These are phyloP conservation scores for Rotaria macrura DNA, from an alignment of 2,888 invertebrate species.

Conservation along the genomic window DNA sequence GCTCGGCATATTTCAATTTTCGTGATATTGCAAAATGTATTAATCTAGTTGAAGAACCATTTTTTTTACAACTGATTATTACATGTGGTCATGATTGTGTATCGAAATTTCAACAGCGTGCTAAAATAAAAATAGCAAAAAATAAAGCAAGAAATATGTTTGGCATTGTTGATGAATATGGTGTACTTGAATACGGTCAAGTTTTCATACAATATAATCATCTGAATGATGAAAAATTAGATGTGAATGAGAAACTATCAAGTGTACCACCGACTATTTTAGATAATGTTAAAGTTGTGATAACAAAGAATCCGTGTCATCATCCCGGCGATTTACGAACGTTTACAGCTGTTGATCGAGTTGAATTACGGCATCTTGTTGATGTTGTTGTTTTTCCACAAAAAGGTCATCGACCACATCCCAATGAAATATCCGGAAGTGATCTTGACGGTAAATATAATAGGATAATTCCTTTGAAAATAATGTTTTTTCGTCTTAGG, in stretches of 20 bases:
- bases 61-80: background rate
- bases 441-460: background rate
- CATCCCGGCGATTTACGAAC: constrained; percentile 14
- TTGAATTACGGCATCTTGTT: background rate
- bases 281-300: background rate
- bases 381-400: constrained; percentile 9
- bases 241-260: background rate
- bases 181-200: background rate
- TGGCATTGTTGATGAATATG: constrained; percentile 17
- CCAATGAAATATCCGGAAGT: background rate
- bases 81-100: background rate
- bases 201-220: constrained; percentile 17
- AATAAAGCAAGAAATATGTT: constrained; percentile 21
- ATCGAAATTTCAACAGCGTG: background rate
- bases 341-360: background rate
- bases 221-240: background rate
- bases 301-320: constrained; percentile 10
- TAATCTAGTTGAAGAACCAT: constrained; percentile 8
- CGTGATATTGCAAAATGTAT: background rate
- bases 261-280: background rate
- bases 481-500: background rate
- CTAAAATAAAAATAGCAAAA: background rate
- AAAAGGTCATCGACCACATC: constrained; percentile 14
- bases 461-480: background rate
- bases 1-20: background rate